Evolutionary conservation across 2,113 vertebrate genomes (phyloP).

Genomic region (Pleuronectes platessa): DNA sequence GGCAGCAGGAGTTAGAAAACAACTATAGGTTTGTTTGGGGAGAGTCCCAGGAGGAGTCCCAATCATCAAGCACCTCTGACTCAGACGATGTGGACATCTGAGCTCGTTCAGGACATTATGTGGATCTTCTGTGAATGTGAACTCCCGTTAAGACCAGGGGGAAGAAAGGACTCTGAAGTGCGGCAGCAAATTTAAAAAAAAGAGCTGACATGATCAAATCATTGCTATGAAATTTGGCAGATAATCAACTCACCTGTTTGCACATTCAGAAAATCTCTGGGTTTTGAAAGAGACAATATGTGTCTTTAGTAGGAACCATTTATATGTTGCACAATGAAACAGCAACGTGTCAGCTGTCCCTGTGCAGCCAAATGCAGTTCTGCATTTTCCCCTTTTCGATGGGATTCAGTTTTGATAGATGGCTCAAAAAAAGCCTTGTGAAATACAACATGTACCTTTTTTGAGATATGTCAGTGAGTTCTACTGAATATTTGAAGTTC

Average conservation of each 20-base stretch:
- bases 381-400: conserved; percentile 58
- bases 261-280: conserved; percentile 55
- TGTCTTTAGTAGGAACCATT: conserved; percentile 37
- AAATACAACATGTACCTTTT: conserved; percentile 26
- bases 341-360: conserved; percentile 33
- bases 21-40: conserved; percentile 94
- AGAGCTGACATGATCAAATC: conserved; percentile 27
- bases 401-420: conserved; percentile 57
- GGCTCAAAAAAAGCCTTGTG: conserved; percentile 1
- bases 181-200: conserved; percentile 18
- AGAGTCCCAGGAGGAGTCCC: conserved; percentile 83
- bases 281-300: conserved; percentile 52
- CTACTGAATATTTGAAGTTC: conserved; percentile 26
- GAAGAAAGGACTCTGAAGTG: conserved; percentile 27
- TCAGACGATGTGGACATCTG: conserved; percentile 90
- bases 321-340: conserved; percentile 49
- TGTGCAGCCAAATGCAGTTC: conserved; percentile 43
- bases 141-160: conserved; percentile 54
- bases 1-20: conserved; percentile 91
- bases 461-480: conserved; percentile 38
- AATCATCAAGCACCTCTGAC: conserved; percentile 81
- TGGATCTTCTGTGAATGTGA: conserved; percentile 20
- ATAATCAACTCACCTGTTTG: conserved; percentile 46
- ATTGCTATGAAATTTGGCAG: conserved; percentile 55
- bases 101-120: conserved; percentile 42